Percentiles rank a stretch among this genome's conserved stretches.
These are phyloP conservation scores for Hippocampus guttulatus DNA, from an alignment of 2,113 vertebrate genomes.

Conservation along the genomic window DNA sequence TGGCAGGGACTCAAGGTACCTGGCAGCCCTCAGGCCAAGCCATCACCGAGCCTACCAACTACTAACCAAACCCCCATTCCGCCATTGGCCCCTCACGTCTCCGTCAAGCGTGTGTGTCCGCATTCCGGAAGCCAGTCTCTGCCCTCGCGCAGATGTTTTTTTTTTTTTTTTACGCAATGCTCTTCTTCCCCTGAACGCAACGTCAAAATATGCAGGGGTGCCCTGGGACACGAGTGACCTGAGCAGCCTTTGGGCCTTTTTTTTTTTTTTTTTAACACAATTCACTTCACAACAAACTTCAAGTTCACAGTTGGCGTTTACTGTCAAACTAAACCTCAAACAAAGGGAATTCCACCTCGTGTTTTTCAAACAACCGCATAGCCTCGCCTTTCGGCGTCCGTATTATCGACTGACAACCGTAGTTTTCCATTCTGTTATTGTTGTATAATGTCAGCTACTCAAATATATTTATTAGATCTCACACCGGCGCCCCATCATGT, in stretches of 20 bases:
- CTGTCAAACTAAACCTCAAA: background rate
- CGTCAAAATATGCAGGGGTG: background rate
- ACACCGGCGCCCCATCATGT: background rate
- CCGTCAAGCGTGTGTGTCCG: background rate
- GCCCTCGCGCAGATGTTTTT: background rate
- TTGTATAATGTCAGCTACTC: background rate
- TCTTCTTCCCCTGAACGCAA: background rate
- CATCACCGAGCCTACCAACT: conserved; percentile 27
- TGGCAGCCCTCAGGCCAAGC: conserved; percentile 38
- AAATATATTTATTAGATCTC: background rate
- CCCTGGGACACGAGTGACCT: too few relatives aligned
- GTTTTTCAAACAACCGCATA: too few relatives aligned
- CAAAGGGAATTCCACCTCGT: background rate
- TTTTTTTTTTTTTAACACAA: background rate
- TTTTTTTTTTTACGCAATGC: background rate
- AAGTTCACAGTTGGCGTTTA: background rate
- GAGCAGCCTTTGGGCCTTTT: background rate
- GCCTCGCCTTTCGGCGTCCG: too few relatives aligned
- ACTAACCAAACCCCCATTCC: conserved; percentile 25
- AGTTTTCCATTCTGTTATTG: too few relatives aligned
- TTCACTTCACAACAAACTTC: background rate
- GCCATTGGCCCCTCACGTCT: conserved; percentile 23
- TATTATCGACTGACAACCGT: too few relatives aligned
- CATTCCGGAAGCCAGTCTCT: conserved; percentile 27
- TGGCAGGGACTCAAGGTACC: conserved; percentile 99